These are phyloP conservation scores for Sarcophaga bullata DNA, from an alignment of 1,140 invertebrate species.

Conservation along the genomic window DNA sequence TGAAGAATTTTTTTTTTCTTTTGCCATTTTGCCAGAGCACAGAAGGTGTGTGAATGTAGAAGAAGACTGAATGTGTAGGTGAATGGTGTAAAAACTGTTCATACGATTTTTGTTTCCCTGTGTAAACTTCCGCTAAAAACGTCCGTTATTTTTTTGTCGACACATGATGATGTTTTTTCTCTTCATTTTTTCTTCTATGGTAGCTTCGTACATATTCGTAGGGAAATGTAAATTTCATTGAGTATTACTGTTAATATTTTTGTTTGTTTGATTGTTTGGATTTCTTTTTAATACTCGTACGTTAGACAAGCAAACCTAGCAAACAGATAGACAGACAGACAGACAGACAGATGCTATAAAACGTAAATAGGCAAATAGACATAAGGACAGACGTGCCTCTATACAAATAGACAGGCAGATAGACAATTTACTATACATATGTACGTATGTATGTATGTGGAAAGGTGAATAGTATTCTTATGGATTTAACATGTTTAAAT, in stretches of 20 bases:
- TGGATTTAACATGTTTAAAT: no score
- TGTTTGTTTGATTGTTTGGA: not conserved
- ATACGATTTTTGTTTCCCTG: not conserved
- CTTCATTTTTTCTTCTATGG: not conserved
- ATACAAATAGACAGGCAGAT: no score
- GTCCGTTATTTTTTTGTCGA: constrained; percentile 4
- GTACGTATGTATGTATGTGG: no score
- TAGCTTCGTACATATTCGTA: not conserved
- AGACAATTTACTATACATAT: no score
- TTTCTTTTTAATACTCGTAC: not conserved
- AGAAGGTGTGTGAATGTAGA: not conserved
- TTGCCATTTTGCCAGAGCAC: not conserved
- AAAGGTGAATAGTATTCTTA: no score
- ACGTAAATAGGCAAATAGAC: not conserved
- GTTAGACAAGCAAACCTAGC: not conserved
- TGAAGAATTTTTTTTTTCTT: not conserved
- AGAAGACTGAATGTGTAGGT: not conserved
- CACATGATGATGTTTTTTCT: constrained; percentile 24
- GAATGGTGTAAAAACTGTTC: not conserved
- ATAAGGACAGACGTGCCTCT: not conserved
- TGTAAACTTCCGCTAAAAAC: constrained; percentile 31
- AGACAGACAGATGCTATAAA: not conserved
- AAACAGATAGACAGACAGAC: not conserved
- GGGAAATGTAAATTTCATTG: constrained; percentile 35
- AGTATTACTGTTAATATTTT: constrained; percentile 32